A percentile compares a stretch with the other conserved stretches of the same genome.
phyloP scores from a whole-genome alignment of 2,113 vertebrate species.

The Chionis minor region DNA sequence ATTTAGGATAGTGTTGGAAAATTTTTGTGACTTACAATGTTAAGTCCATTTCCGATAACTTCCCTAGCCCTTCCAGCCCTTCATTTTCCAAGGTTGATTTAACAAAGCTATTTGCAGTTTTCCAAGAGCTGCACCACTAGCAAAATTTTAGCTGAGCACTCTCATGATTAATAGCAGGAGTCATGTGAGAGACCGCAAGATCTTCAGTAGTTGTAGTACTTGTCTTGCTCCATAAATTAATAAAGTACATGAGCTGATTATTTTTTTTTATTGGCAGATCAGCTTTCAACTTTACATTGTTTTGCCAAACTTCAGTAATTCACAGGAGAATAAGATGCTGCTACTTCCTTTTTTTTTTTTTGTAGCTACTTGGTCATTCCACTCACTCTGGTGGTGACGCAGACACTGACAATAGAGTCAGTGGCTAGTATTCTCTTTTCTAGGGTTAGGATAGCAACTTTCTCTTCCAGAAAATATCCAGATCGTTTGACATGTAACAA shows the following conservation, averaged over 20 bases:
- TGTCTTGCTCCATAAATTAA: background rate
- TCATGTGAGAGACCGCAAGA: background rate
- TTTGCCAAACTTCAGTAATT: background rate
- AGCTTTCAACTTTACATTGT: background rate
- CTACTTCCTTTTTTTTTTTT: background rate
- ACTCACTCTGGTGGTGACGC: background rate
- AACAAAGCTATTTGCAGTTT: background rate
- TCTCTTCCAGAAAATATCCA: background rate
- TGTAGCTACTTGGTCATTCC: background rate
- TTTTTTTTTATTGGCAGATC: background rate
- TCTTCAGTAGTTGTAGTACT: background rate
- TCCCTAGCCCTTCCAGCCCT: background rate
- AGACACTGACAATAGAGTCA: constrained; percentile 1
- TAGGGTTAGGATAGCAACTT: background rate
- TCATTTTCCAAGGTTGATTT: background rate
- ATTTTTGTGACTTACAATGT: background rate
- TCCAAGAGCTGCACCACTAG: background rate
- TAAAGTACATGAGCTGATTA: background rate
- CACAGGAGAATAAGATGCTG: background rate
- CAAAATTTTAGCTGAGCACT: background rate
- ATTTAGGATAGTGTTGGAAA: background rate
- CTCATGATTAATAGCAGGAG: background rate
- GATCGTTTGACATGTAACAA: background rate
- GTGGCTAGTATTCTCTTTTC: background rate
- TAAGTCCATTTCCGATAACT: background rate